phyloP scores from a whole-genome alignment of 1,140 invertebrate genomes.

The Danaus plexippus region DNA sequence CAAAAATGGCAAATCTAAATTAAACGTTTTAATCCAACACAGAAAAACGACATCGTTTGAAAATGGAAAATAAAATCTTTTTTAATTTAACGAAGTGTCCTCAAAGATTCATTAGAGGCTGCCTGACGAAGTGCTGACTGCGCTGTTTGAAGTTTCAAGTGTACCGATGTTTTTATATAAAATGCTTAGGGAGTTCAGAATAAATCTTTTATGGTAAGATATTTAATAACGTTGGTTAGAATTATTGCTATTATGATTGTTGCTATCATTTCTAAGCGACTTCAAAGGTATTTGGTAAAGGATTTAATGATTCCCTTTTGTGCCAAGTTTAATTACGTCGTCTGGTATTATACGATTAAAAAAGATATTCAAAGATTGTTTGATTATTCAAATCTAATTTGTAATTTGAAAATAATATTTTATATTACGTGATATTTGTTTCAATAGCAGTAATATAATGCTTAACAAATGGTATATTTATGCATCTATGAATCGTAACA shows the following conservation, averaged over 20 bases:
- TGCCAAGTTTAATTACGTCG: neutral
- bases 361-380: conserved; percentile 18
- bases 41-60: conserved; percentile 18
- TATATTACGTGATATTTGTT: no score
- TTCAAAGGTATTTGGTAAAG: no score
- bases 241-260: conserved; percentile 28
- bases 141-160: conserved; percentile 21
- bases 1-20: conserved; percentile 14
- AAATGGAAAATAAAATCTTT: conserved; percentile 26
- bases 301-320: no score
- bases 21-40: conserved; percentile 21
- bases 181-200: conserved; percentile 13
- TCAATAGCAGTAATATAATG: no score
- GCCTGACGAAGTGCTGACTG: conserved; percentile 23
- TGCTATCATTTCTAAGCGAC: neutral
- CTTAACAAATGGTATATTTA: conserved; percentile 47
- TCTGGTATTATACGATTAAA: conserved; percentile 23
- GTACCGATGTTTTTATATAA: conserved; percentile 20
- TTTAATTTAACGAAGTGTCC: conserved; percentile 29
- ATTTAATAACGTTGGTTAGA: conserved; percentile 19
- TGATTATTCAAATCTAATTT: neutral
- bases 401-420: no score
- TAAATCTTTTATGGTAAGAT: conserved; percentile 14
- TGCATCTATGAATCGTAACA: conserved; percentile 43
- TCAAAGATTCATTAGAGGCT: conserved; percentile 27